Conservation (phyloP, 2,797 vertebrate species). For the Fratercula arctica region DNA sequence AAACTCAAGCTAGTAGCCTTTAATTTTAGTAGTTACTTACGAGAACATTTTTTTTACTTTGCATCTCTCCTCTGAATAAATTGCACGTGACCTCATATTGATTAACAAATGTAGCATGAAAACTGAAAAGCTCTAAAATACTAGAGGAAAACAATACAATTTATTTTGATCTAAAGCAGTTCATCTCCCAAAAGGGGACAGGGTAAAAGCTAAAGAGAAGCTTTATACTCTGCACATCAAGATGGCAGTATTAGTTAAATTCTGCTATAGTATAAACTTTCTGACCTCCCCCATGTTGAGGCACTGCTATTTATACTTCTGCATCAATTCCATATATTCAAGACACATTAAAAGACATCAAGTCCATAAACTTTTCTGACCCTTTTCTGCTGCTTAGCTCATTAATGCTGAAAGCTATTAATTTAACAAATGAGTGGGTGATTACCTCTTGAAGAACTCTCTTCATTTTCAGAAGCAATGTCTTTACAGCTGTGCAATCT, state of each 20-base stretch:
- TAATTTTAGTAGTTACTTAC: background rate
- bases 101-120: background rate
- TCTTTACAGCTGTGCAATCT: slow-evolving; percentile 96
- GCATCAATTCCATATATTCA: background rate
- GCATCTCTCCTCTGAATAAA: background rate
- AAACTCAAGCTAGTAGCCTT: background rate
- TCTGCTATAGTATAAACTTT: background rate
- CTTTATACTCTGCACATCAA: background rate
- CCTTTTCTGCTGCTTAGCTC: background rate
- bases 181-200: background rate
- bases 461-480: slow-evolving; percentile 91
- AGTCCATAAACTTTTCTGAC: slow-evolving; percentile 9
- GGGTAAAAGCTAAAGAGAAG: background rate
- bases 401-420: background rate
- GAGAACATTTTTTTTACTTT: background rate
- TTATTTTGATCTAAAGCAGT: background rate
- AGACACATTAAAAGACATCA: slow-evolving; percentile 20
- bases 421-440: background rate
- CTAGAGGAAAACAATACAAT: background rate
- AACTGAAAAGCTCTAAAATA: background rate
- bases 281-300: background rate
- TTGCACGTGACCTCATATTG: background rate
- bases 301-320: background rate
- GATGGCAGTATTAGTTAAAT: background rate
- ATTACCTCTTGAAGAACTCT: slow-evolving; percentile 96